These are phyloP conservation scores for Camponotus fellah DNA, from an alignment of 2,888 invertebrate species.

Conservation along the genomic window DNA sequence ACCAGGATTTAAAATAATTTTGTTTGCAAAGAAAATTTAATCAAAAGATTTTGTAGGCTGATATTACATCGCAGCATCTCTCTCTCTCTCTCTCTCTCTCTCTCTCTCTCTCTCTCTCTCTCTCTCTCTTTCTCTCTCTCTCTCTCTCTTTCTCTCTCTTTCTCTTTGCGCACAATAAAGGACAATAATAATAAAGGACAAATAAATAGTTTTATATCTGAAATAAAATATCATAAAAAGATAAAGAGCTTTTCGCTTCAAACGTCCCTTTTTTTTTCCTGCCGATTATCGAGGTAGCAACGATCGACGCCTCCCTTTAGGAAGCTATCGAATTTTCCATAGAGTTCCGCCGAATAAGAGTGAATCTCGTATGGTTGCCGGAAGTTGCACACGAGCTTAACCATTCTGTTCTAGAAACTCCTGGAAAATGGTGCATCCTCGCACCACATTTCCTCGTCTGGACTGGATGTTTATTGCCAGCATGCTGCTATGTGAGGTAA, in stretches of 20 bases:
- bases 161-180: conserved; percentile 46
- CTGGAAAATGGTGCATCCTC: conserved; percentile 55
- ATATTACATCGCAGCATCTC: not conserved
- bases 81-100: not conserved
- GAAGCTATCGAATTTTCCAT: conserved; percentile 68
- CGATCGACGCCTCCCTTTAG: conserved; percentile 58
- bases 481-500: conserved; percentile 46
- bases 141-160: not conserved
- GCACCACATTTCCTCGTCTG: conserved; percentile 39
- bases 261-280: conserved; percentile 33
- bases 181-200: conserved; percentile 53
- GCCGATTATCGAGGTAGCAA: conserved; percentile 50
- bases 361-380: conserved; percentile 53
- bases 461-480: conserved; percentile 62
- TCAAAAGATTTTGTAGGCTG: not conserved
- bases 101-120: not conserved
- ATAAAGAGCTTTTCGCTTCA: conserved; percentile 24
- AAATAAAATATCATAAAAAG: conserved; percentile 49
- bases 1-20: conserved; percentile 18
- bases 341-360: conserved; percentile 58
- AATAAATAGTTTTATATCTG: conserved; percentile 59
- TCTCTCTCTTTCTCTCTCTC: not conserved
- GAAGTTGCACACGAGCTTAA: conserved; percentile 63
- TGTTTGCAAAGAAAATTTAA: conserved; percentile 1
- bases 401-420: conserved; percentile 57